Evolutionary conservation across 2,113 vertebrate species (phyloP).

Genomic region (Taurulus bubalis): DNA sequence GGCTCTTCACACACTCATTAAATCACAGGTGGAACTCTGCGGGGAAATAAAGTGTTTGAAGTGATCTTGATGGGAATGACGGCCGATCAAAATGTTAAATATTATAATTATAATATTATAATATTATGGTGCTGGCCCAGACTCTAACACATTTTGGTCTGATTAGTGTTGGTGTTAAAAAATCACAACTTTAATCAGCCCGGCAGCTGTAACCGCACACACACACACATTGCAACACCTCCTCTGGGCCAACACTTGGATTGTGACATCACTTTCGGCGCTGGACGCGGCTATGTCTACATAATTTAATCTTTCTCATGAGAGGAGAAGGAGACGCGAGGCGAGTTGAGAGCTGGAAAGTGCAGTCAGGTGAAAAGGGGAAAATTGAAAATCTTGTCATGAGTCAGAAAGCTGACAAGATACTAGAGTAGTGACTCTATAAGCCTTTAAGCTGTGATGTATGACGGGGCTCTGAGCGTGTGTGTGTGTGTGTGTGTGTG

Average conservation of each 20-base stretch:
- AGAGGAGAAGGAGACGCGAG: constrained; percentile 27
- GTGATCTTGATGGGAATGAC: background rate
- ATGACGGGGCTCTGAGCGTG: constrained; percentile 29
- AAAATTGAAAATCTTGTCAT: constrained; percentile 71
- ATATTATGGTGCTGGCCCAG: too few species aligned
- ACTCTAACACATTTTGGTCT: background rate
- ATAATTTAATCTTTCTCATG: constrained; percentile 50
- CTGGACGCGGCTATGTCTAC: constrained; percentile 3
- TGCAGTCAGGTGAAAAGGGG: constrained; percentile 66
- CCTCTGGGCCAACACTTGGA: constrained; percentile 22
- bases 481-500: constrained; percentile 10
- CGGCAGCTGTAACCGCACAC: background rate
- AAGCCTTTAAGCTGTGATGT: constrained; percentile 53
- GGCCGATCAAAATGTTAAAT: background rate
- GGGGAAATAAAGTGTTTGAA: background rate
- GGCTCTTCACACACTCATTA: background rate
- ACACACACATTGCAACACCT: constrained; percentile 1
- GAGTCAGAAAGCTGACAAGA: constrained; percentile 68
- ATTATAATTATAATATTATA: too few species aligned
- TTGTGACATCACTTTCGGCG: constrained; percentile 33
- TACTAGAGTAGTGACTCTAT: constrained; percentile 46
- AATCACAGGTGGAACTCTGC: background rate
- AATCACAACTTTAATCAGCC: background rate
- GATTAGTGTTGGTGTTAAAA: background rate
- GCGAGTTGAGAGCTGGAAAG: constrained; percentile 34